Conservation (phyloP, 1,140 invertebrate genomes). For the Riptortus pedestris region DNA sequence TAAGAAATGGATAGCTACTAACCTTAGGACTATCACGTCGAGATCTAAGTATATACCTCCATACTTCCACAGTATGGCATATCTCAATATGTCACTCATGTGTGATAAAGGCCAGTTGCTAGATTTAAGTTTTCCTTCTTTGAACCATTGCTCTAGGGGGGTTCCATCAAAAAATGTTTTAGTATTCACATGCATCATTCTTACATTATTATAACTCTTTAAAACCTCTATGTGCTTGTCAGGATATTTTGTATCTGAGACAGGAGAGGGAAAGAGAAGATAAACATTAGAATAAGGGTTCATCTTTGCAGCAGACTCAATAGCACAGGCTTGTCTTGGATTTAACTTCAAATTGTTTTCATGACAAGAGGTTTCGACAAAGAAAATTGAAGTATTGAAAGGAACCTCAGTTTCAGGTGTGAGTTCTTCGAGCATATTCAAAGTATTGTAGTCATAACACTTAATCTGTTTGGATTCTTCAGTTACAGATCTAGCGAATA, state of each 20-base stretch:
- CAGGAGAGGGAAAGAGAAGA: conserved; percentile 31
- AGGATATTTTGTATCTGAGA: not conserved
- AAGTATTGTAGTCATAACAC: conserved; percentile 24
- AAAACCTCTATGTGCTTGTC: conserved; percentile 34
- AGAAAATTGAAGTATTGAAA: conserved; percentile 30
- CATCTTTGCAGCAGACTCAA: conserved; percentile 36
- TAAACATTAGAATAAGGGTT: conserved; percentile 31
- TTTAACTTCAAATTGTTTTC: conserved; percentile 20
- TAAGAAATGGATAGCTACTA: conserved; percentile 22
- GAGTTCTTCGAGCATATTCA: conserved; percentile 14
- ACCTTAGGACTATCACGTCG: conserved; percentile 58
- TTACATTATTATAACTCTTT: conserved; percentile 46
- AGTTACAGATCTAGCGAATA: not conserved
- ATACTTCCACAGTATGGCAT: conserved; percentile 60
- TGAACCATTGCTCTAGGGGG: conserved; percentile 46
- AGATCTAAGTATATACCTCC: conserved; percentile 68
- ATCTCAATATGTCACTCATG: conserved; percentile 57
- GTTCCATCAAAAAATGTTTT: conserved; percentile 47
- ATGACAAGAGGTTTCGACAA: conserved; percentile 33
- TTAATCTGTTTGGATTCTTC: conserved; percentile 21
- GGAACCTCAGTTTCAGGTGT: conserved; percentile 5
- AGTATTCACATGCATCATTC: conserved; percentile 39
- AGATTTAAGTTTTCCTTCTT: conserved; percentile 42
- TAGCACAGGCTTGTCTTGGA: conserved; percentile 36
- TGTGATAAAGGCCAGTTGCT: conserved; percentile 48